Percentiles rank a stretch among this genome's conserved stretches.
These are phyloP conservation scores for Bombus soroeensis DNA, from an alignment of 1,140 invertebrate genomes.

Conservation along the genomic window DNA sequence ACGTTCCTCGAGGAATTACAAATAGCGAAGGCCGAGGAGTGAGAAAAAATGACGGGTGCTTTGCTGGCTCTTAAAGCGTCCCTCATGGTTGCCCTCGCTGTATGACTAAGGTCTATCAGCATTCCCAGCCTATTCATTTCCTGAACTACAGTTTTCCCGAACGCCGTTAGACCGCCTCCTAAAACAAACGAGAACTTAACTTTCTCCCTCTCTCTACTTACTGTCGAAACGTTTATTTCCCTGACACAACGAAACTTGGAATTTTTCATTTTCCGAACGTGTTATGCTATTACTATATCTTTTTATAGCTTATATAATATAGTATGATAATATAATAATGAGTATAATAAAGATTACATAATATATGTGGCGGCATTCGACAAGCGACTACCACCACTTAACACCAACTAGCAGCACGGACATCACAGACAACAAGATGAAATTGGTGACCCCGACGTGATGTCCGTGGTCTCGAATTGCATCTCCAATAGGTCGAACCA, in stretches of 20 bases:
- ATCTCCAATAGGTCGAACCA: too few relatives aligned
- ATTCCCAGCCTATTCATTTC: constrained; percentile 95
- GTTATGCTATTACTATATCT: too few relatives aligned
- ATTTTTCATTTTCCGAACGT: not conserved
- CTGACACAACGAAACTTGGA: not conserved
- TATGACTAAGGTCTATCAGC: constrained; percentile 95
- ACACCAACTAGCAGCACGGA: too few relatives aligned
- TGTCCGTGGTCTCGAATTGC: too few relatives aligned
- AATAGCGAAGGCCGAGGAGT: constrained; percentile 92
- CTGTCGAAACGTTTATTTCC: not conserved
- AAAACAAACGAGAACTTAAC: constrained; percentile 31
- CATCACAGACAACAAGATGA: too few relatives aligned
- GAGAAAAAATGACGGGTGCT: constrained; percentile 95
- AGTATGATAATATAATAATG: too few relatives aligned
- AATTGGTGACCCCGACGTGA: too few relatives aligned
- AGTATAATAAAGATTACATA: too few relatives aligned
- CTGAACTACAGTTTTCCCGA: constrained; percentile 87
- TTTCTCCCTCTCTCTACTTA: not conserved
- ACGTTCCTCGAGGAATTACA: constrained; percentile 94
- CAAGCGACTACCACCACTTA: too few relatives aligned
- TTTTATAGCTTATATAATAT: too few relatives aligned
- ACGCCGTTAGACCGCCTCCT: constrained; percentile 78
- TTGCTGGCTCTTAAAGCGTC: constrained; percentile 89
- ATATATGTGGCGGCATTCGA: too few relatives aligned
- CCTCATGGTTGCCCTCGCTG: constrained; percentile 90